A percentile compares a stretch with the other conserved stretches of the same genome.
Conservation (phyloP, 2,797 vertebrate genomes). For the Toxotes lorentzi region DNA sequence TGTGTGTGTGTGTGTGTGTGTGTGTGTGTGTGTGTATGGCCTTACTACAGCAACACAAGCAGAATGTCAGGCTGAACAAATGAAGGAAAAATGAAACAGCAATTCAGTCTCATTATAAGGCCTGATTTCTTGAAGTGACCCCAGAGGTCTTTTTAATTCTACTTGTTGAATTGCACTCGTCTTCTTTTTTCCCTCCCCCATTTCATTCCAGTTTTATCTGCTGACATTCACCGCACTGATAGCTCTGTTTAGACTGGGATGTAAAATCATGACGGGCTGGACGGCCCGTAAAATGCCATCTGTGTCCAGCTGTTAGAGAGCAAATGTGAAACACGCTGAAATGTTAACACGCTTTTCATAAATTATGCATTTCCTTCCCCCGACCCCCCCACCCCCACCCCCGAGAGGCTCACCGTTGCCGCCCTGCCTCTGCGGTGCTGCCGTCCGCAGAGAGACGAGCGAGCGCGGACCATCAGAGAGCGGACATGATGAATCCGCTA, state of each 20-base stretch:
- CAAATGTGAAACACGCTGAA: conserved; percentile 10
- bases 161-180: neutral
- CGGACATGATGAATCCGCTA: conserved; percentile 25
- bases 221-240: neutral
- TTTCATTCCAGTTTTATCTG: neutral
- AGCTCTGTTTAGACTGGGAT: neutral
- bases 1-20: no score
- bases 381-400: no score
- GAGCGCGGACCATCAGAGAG: conserved; percentile 27
- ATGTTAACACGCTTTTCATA: conserved; percentile 12
- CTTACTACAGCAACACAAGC: neutral
- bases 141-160: neutral
- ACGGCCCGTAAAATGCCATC: neutral
- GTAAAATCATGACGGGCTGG: neutral
- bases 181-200: no score
- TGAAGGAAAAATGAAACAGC: neutral
- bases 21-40: no score
- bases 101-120: neutral
- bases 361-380: conserved; percentile 1
- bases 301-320: conserved; percentile 1
- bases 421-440: neutral
- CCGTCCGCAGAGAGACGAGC: neutral
- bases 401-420: neutral
- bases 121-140: neutral
- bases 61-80: neutral